phyloP scores from a whole-genome alignment of 2,888 invertebrate genomes.

The Tetragonula carbonaria region DNA sequence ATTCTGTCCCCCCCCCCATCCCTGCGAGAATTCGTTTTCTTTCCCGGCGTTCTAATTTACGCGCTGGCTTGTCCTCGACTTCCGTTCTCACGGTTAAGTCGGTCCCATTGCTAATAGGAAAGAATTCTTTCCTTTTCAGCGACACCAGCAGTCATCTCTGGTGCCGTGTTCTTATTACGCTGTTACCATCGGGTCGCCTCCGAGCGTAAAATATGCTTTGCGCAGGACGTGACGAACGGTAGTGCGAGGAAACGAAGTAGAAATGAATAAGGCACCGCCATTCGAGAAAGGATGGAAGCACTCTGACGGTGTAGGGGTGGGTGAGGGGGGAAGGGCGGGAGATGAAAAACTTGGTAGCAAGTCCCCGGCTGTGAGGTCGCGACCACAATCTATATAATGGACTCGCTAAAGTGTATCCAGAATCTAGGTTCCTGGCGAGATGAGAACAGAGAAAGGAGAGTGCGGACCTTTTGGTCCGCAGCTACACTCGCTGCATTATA shows the following conservation, averaged over 20 bases:
- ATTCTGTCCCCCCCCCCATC: constrained; percentile 41
- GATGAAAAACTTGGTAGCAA: constrained; percentile 69
- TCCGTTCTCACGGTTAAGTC: constrained; percentile 53
- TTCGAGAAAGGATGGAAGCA: constrained; percentile 46
- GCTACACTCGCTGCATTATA: constrained; percentile 70
- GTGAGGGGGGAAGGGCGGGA: constrained; percentile 3
- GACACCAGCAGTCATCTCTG: constrained; percentile 72
- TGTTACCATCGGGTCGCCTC: constrained; percentile 69
- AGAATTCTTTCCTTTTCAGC: constrained; percentile 64
- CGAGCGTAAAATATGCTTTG: constrained; percentile 73
- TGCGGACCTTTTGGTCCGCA: constrained; percentile 62
- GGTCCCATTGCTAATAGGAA: constrained; percentile 64
- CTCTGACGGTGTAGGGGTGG: constrained; percentile 50
- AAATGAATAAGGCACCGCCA: constrained; percentile 49
- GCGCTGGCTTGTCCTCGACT: constrained; percentile 52
- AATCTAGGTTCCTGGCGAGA: constrained; percentile 66
- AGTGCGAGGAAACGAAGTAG: constrained; percentile 61
- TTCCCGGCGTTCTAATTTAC: constrained; percentile 65
- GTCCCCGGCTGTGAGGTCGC: constrained; percentile 71
- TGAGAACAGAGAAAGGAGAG: constrained; percentile 54
- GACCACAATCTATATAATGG: constrained; percentile 83
- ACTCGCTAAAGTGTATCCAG: constrained; percentile 80
- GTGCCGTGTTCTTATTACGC: constrained; percentile 75
- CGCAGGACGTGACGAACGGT: constrained; percentile 62
- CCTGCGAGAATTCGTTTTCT: constrained; percentile 41